Conservation (phyloP, 2,888 invertebrate species). For the Nemapogon koenigi region DNA sequence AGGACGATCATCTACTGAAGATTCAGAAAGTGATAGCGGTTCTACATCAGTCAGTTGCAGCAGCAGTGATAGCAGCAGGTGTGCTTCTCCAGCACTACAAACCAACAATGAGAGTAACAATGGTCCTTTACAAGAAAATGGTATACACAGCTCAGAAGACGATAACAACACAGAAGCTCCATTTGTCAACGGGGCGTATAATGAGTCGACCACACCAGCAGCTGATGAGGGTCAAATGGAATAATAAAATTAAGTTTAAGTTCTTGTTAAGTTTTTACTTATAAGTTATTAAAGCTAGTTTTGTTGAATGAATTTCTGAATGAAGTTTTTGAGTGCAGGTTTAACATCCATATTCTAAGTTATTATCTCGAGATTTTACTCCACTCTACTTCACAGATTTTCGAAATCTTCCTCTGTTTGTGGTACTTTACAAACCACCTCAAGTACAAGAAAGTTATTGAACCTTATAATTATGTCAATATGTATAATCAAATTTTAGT, state of each 20-base stretch:
- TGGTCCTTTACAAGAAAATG: slow-evolving; percentile 1
- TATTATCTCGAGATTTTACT: too few species aligned
- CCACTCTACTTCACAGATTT: too few species aligned
- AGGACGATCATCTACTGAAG: slow-evolving; percentile 50
- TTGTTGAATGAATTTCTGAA: too few species aligned
- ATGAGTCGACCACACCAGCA: slow-evolving; percentile 12
- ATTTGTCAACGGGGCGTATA: slow-evolving; percentile 43
- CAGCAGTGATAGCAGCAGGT: slow-evolving; percentile 46
- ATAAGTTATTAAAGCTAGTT: background rate
- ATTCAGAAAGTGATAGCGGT: slow-evolving; percentile 69
- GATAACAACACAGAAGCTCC: slow-evolving; percentile 20
- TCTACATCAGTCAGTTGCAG: slow-evolving; percentile 52
- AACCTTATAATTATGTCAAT: too few species aligned
- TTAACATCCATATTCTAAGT: too few species aligned
- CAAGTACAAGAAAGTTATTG: too few species aligned
- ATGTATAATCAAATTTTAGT: too few species aligned
- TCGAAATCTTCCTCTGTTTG: too few species aligned
- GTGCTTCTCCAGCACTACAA: slow-evolving; percentile 23
- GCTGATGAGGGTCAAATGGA: slow-evolving; percentile 5
- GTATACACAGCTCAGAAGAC: slow-evolving; percentile 5
- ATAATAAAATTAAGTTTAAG: background rate
- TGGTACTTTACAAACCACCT: too few species aligned
- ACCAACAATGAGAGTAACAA: slow-evolving; percentile 19
- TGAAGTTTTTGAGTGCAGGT: too few species aligned
- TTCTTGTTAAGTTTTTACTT: background rate